phyloP scores from a whole-genome alignment of 2,113 vertebrate genomes.

The cat (Felis catus) region F.catus_Fca126_mat1.0 CM031414.1:55953501-55954000 shows the following conservation, averaged over 20 bases:
- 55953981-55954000: neutral
- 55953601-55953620: neutral
- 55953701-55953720: neutral
- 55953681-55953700: neutral
- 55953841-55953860: neutral
- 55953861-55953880: neutral
- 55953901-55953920: neutral
- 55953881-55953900: neutral
- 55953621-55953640: neutral
- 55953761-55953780: neutral
- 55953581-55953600: neutral
- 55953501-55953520: neutral
- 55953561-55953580: neutral
- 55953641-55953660: neutral
- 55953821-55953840: neutral
- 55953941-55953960: neutral
- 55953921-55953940: neutral
- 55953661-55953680: neutral
- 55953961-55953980: neutral
- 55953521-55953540: neutral
- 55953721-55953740: neutral
- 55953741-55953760: neutral
- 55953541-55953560: neutral
- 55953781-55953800: neutral
- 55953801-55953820: neutral